Conservation (phyloP, 2,888 invertebrate genomes). For the Volucella zonaria region DNA sequence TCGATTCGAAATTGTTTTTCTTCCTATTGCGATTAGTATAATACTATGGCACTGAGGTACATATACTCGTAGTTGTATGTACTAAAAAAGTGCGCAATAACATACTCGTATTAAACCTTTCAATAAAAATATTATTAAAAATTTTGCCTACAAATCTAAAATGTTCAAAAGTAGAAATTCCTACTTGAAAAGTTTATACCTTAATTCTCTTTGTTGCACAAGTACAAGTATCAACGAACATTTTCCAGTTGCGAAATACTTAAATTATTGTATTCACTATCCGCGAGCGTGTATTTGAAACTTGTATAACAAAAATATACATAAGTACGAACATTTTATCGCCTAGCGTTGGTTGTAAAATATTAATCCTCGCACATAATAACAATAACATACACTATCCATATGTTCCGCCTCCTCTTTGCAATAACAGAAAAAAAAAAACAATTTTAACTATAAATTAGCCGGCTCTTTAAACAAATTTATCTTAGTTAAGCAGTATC, state of each 20-base stretch:
- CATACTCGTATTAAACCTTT: neutral
- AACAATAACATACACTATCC: slow-evolving; percentile 30
- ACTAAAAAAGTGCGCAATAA: neutral
- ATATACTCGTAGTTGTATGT: too few species aligned
- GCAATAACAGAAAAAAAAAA: neutral
- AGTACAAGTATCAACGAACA: slow-evolving; percentile 1
- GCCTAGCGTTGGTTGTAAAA: slow-evolving; percentile 12
- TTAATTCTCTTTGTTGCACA: neutral
- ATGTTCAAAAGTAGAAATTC: slow-evolving; percentile 6
- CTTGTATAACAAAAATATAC: slow-evolving; percentile 8
- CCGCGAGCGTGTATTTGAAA: slow-evolving; percentile 28
- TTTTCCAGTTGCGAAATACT: slow-evolving; percentile 15
- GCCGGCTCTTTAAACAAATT: slow-evolving; percentile 14
- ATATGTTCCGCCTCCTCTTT: slow-evolving; percentile 21
- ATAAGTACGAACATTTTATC: slow-evolving; percentile 2
- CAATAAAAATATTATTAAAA: too few species aligned
- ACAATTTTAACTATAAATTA: slow-evolving; percentile 22
- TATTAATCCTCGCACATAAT: slow-evolving; percentile 37
- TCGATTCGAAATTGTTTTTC: too few species aligned
- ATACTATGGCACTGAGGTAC: too few species aligned
- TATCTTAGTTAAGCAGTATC: slow-evolving; percentile 4
- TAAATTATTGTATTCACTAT: slow-evolving; percentile 12
- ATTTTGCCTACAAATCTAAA: neutral
- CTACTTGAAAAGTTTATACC: slow-evolving; percentile 1
- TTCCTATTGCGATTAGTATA: too few species aligned